Base-by-base conservation (phyloP, 2,888 invertebrate species). In the Plebejus argus region DNA sequence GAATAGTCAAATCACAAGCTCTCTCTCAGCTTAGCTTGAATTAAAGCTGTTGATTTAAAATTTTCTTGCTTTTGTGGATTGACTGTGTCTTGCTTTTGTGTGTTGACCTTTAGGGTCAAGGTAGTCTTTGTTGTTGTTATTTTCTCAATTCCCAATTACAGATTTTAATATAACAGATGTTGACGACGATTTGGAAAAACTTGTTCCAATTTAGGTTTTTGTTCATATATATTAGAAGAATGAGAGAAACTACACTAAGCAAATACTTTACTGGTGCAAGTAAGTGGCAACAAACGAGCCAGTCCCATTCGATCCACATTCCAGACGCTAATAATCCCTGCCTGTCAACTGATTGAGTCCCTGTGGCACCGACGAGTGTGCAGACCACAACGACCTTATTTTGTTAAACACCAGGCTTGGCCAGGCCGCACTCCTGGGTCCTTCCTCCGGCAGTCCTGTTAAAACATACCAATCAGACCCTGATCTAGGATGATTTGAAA, bases 311-410 rank as follows among this genome's bases (percentile, higher is more conserved):
- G 87, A 87, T 88, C 88, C 87, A 90, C 88, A 89, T 90, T 88
- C 88, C 85, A 83, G 23, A 74, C 28, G 84, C 84, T 82, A 77
- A 18, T 53, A 78, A 79, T 88, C 87, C 92, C 91, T 94, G 94
- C 94, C 94, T 97, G 97, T 95, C 86, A 97, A 95, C 91, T 97
- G 97, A 95, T 97, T 97, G 86, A 98, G 95, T 85, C 97, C 98
- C 90, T 96, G 96, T 80, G 96, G 95, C 82, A 96, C 96, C 81
- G 96, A 96, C 76, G 96, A 95, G 87, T 97, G 97, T 82, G 96
- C 96, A 83, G 96, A 97, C 98, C 98, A 98, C 81, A 98, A 94
- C 72, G 98, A 98, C 87, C 97, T 97, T 91, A 98, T 98, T 95
- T 98, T 98, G 88, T 97, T 97, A 90, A 98, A 96, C 86, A 98